Evolutionary conservation across 2,888 invertebrate species (phyloP), one percentile per base, ranked within the genome.

Genomic region (Morpho achilles): DNA sequence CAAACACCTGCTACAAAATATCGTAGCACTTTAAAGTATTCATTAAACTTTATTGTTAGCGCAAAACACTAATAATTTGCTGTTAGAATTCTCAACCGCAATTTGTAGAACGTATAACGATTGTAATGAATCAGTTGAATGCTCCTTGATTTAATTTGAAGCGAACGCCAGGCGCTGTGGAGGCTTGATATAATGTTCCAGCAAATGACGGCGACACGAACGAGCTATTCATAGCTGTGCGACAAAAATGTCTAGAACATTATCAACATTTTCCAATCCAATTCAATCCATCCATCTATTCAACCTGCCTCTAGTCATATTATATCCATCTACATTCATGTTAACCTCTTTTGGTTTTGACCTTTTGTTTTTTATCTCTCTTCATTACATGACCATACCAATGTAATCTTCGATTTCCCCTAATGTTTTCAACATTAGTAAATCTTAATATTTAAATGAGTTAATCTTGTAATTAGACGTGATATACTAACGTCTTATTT

Each of bases 121-220:
- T 65, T 50, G 73, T 73, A 72, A 72, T 68, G 71, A 75, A 78
- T 71, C 71, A 76, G 76, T 76, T 75, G 71, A 76, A 76, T 75
- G 75, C 73, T 73, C 76, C 72, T 58, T 81, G 79, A 84, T 83
- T 82, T 82, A 84, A 84, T 83, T 82, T 79, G 68, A 75, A 64
- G 71, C 67, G 71, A 70, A 75, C 72, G 71, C 50, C 49, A 55
- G 67, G 67, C 69, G 71, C 70, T 68, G 72, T 68, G 71, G 68
- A 63, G 71, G 71, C 74, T 77, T 83, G 82, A 83, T 80, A 80
- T 81, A 83, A 83, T 78, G 76, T 76, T 77, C 75, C 78, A 79
- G 78, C 84, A 82, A 82, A 83, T 81, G 81, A 82, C 75, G 43
- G 44, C 79, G 80, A 80, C 79, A 76, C 72, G 73, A 43, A 39